Evolutionary conservation across 2,888 invertebrate genomes (phyloP).

Genomic region (Drosophila kanekoi): DNA sequence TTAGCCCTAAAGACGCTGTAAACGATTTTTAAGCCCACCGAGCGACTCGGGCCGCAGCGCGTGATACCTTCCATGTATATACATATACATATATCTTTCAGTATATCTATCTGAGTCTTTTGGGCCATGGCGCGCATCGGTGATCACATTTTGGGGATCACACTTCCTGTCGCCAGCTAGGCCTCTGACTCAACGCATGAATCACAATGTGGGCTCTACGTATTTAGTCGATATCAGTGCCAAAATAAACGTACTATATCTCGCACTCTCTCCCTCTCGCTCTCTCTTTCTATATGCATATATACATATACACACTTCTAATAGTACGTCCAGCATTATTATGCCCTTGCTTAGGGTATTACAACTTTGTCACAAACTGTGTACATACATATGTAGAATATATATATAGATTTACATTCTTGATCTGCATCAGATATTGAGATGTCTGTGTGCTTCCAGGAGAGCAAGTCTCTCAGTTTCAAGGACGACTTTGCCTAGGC

Average conservation of each 20-base stretch:
- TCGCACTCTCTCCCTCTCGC: not conserved
- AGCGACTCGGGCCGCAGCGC: slow-evolving; percentile 41
- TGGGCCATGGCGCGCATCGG: slow-evolving; percentile 46
- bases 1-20: slow-evolving; percentile 74
- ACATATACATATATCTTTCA: not conserved
- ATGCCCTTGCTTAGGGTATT: no score
- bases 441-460: no score
- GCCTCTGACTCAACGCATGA: slow-evolving; percentile 48
- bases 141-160: slow-evolving; percentile 56
- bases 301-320: not conserved
- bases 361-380: no score
- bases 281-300: not conserved
- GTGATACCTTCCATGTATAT: slow-evolving; percentile 53
- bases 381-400: no score
- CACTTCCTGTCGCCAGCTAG: slow-evolving; percentile 17
- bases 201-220: slow-evolving; percentile 31
- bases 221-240: slow-evolving; percentile 41
- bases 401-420: no score
- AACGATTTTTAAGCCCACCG: slow-evolving; percentile 74
- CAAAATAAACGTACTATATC: slow-evolving; percentile 31
- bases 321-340: no score
- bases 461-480: no score
- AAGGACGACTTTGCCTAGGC: no score
- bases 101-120: slow-evolving; percentile 12
- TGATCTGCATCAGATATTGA: no score